A percentile compares a stretch with the other conserved stretches of the same genome.
Conservation (phyloP, 1,140 invertebrate genomes). For the Brachionus rotundiformis region DNA sequence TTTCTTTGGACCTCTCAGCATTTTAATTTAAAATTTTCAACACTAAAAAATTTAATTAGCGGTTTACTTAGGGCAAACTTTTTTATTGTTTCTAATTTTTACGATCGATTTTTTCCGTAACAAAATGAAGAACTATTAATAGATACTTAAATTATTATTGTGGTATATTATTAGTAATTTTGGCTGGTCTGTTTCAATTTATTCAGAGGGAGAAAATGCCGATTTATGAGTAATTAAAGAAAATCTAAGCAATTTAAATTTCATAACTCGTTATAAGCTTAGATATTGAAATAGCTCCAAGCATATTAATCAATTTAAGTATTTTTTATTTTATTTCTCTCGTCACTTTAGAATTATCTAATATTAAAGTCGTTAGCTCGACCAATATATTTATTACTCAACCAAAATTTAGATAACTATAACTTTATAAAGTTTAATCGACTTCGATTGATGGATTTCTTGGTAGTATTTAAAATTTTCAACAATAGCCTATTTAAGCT, state of each 20-base stretch:
- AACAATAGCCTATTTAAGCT: constrained; percentile 20
- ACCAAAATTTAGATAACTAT: constrained; percentile 9
- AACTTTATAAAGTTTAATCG: not conserved
- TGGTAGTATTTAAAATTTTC: constrained; percentile 11
- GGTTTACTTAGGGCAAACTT: not conserved
- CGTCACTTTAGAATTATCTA: constrained; percentile 33
- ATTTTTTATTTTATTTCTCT: constrained; percentile 15
- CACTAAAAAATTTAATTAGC: not conserved
- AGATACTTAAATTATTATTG: constrained; percentile 15
- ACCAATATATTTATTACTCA: not conserved
- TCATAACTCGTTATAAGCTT: not conserved
- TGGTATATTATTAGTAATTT: not conserved
- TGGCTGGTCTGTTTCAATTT: constrained; percentile 18
- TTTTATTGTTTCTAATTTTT: constrained; percentile 18
- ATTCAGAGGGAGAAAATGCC: constrained; percentile 5
- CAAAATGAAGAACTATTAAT: not conserved
- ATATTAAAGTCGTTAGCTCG: not conserved
- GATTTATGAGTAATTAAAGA: not conserved
- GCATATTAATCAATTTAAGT: constrained; percentile 35
- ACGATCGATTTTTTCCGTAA: constrained; percentile 11
- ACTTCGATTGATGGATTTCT: not conserved
- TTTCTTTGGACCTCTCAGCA: not conserved
- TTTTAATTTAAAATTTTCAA: not conserved
- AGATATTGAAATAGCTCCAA: constrained; percentile 28
- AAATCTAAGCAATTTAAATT: constrained; percentile 19